Evolutionary conservation across 2,888 invertebrate species (phyloP), one percentile per base, ranked within the genome.

Genomic region (Agriopis marginaria): DNA sequence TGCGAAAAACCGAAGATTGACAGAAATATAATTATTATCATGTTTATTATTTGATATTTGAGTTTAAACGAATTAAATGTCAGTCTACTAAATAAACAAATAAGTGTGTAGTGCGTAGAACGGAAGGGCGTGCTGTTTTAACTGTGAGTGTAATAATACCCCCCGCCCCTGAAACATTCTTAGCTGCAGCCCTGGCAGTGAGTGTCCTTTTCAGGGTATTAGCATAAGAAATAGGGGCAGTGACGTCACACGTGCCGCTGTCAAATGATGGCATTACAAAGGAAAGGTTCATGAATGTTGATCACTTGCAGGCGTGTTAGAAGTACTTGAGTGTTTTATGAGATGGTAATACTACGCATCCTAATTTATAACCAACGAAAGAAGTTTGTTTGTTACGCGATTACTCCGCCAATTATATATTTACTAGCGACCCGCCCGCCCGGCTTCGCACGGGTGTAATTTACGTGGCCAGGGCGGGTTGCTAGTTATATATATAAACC

Each of bases 141-240:
- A 7, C 47, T 50, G 17, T 0, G 8, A 3, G 17, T 17, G 8
- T 9, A 50, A 3, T 12, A 23, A 23, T 23, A n/a, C n/a, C n/a
- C 17, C 17, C 44, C 7, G 44, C 11, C 45, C 54, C 55, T 49
- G 14, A 17, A 32, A 45, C 39, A 2, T 50, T 51, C 58, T 63
- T 10, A n/a, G 42, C 7, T 64, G 40, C 64, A 14, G 4, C 45
- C 50, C 51, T 50, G 61, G 45, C 55, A 12, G 39, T 17, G 32
- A 62, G 54, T 68, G 69, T 70, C 70, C 65, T 55, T 70, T 69
- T 71, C 49, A 62, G 54, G 61, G 55, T 59, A 66, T 66, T 70
- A 68, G 63, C 70, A 63, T 70, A 67, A 71, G 66, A 68, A 66
- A 66, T 66, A 59, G 59, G 44, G 51, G 51, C 12, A 39, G 54